Evolutionary conservation across 2,888 invertebrate species (phyloP), one percentile per base, ranked within the genome.

Genomic region (Lasioglossum leucozonium): DNA sequence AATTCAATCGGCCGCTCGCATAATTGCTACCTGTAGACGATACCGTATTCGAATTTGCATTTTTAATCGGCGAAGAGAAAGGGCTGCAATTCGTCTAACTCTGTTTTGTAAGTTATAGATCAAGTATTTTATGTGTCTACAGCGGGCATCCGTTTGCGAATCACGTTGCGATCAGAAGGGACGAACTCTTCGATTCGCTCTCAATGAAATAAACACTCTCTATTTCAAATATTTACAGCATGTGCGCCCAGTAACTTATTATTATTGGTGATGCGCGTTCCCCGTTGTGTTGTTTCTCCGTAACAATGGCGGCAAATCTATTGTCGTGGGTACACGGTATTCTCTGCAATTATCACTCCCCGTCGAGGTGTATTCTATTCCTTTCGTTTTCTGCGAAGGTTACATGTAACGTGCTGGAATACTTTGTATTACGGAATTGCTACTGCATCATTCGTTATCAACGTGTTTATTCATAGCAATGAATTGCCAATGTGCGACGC

Each of bases 11-110:
- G 22, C 37, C 8, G 18, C 18, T 18, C 16, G 13, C 26, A 67
- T 78, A 84, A 82, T 82, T 82, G 58, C 62, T 77, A 79, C 72
- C 62, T 55, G 65, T 44, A 69, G 69, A 62, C n/a, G 22, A 18
- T 16, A 22, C 72, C 42, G 67, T 22, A 51, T 22, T 40, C 26
- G n/a, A 47, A 47, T 76, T 37, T 76, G 37, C 67, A 67, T 67
- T 67, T 67, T n/a, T 67, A 37, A 4, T 40, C 37, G n/a, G 11
- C 67, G 1, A 22, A 67, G 10, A 40, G 37, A 67, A 67, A 40
- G 10, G 34, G 16, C 10, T 65, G 34, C 10, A 34, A 65, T 65
- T 65, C 16, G 16, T 18, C 16, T 3, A 30, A 34, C 8, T 22
- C 18, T 34, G 22, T 65, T n/a, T n/a, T 34, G 0, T 8, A 22